phyloP scores from a whole-genome alignment of 2,888 invertebrate genomes.

The Anthrax anthrax region DNA sequence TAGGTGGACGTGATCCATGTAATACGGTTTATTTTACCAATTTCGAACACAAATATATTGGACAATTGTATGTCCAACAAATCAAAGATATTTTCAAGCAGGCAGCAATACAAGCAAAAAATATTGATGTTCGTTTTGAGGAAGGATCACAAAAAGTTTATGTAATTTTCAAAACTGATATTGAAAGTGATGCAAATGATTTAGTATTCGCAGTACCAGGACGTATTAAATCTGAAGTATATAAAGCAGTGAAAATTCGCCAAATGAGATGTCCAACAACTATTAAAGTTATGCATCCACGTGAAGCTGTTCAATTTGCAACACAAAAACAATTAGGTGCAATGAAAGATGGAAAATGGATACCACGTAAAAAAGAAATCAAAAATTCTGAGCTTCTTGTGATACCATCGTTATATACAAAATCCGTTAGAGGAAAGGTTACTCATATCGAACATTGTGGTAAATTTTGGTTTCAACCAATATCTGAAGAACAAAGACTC shows the following conservation, averaged over 20 bases:
- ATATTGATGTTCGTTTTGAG: slow-evolving; percentile 32
- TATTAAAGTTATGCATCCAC: slow-evolving; percentile 25
- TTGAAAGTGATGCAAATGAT: slow-evolving; percentile 17
- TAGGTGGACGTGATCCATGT: slow-evolving; percentile 62
- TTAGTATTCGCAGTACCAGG: slow-evolving; percentile 41
- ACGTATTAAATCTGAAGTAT: slow-evolving; percentile 51
- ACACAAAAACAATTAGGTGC: slow-evolving; percentile 23
- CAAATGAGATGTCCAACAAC: slow-evolving; percentile 31
- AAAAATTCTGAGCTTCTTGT: slow-evolving; percentile 40
- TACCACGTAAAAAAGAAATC: slow-evolving; percentile 18
- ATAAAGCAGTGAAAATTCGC: slow-evolving; percentile 56
- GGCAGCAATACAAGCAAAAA: slow-evolving; percentile 28
- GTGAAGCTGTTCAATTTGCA: slow-evolving; percentile 38
- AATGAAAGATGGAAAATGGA: slow-evolving; percentile 21
- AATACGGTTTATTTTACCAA: slow-evolving; percentile 55
- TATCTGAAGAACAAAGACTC: slow-evolving; percentile 20
- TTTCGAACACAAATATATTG: slow-evolving; percentile 50
- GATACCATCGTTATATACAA: slow-evolving; percentile 42
- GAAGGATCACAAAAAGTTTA: slow-evolving; percentile 46
- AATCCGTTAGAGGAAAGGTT: slow-evolving; percentile 35
- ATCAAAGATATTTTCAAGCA: slow-evolving; percentile 45
- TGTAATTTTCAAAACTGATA: slow-evolving; percentile 44
- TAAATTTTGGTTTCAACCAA: slow-evolving; percentile 30
- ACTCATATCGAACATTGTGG: slow-evolving; percentile 33
- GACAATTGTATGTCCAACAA: slow-evolving; percentile 48